Evolutionary conservation across 2,888 invertebrate genomes (phyloP).

Genomic region (Rutpela maculata): DNA sequence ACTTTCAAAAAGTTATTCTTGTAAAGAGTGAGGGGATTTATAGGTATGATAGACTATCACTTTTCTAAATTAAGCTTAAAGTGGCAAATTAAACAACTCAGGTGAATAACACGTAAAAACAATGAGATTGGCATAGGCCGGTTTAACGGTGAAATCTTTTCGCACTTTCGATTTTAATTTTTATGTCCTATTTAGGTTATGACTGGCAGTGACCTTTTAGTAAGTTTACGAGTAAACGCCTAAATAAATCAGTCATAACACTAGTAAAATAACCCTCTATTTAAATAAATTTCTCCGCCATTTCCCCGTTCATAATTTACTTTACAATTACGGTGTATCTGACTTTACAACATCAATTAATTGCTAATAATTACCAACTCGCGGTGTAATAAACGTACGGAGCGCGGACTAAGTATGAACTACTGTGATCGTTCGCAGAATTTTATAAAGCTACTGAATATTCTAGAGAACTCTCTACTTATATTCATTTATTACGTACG

Average conservation of each 20-base stretch:
- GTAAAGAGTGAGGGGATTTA: too few relatives aligned
- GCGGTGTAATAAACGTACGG: background rate
- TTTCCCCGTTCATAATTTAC: background rate
- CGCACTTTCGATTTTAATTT: constrained; percentile 53
- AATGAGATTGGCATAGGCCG: background rate
- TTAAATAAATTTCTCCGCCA: background rate
- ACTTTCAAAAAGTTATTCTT: too few relatives aligned
- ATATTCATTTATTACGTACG: background rate
- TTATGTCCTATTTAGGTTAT: constrained; percentile 29
- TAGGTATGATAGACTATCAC: too few relatives aligned
- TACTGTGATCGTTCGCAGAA: background rate
- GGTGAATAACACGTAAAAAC: background rate
- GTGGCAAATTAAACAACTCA: too few relatives aligned
- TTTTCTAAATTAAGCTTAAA: too few relatives aligned
- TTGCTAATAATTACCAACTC: constrained; percentile 40
- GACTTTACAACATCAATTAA: constrained; percentile 45
- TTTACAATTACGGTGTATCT: constrained; percentile 19
- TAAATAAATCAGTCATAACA: constrained; percentile 22
- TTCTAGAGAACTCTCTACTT: background rate
- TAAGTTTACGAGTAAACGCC: constrained; percentile 12
- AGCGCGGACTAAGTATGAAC: background rate
- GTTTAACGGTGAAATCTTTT: constrained; percentile 48
- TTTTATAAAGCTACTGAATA: background rate
- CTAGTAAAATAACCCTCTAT: background rate
- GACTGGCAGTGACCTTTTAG: constrained; percentile 13